These are phyloP conservation scores for Aphrophora alni DNA, from an alignment of 2,888 invertebrate species.

Conservation along the genomic window DNA sequence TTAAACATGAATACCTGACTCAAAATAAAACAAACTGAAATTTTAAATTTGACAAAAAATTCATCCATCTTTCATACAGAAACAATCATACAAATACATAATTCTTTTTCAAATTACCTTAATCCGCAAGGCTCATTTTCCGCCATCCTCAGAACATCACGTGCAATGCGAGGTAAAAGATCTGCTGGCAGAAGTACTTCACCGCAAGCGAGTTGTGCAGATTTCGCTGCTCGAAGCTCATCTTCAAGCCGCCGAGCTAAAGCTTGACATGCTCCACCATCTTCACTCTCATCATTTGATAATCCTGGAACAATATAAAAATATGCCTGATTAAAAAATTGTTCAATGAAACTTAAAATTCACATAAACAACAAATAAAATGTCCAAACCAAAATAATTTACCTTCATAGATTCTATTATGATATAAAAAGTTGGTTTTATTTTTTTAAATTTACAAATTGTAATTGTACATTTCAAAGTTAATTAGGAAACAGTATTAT, in stretches of 20 bases:
- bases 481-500: too few species aligned
- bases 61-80: too few species aligned
- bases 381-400: not conserved
- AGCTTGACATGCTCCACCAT: slow-evolving; percentile 56
- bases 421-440: too few species aligned
- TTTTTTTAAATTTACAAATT: too few species aligned
- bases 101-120: slow-evolving; percentile 58
- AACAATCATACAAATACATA: too few species aligned
- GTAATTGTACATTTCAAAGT: too few species aligned
- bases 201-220: slow-evolving; percentile 79
- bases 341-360: not conserved
- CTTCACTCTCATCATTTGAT: slow-evolving; percentile 49
- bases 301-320: slow-evolving; percentile 43
- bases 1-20: too few species aligned
- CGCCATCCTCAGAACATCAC: slow-evolving; percentile 81
- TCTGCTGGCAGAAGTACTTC: slow-evolving; percentile 87
- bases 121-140: slow-evolving; percentile 91
- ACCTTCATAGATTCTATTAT: too few species aligned
- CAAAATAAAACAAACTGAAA: too few species aligned
- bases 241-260: slow-evolving; percentile 78
- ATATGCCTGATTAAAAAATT: not conserved
- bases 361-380: not conserved
- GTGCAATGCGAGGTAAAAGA: slow-evolving; percentile 77
- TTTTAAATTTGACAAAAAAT: too few species aligned
- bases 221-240: slow-evolving; percentile 80